Evolutionary conservation across 2,888 invertebrate genomes (phyloP).

Genomic region (Thymelicus acteon): DNA sequence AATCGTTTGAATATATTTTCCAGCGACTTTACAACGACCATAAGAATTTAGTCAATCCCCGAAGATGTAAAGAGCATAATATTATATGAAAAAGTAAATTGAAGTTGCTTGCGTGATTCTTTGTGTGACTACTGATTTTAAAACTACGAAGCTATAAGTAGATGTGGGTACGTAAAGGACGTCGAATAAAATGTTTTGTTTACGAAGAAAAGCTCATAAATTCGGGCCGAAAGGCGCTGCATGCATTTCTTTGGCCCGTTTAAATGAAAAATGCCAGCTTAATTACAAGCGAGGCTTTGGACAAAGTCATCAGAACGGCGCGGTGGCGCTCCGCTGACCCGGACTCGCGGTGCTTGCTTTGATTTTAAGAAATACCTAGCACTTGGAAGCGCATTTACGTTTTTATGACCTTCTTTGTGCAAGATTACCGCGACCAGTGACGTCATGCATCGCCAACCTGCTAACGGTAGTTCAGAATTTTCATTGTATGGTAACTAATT

Average conservation of each 20-base stretch:
- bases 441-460: too few relatives aligned
- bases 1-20: conserved; percentile 2
- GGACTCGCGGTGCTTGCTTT: conserved; percentile 12
- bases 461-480: too few relatives aligned
- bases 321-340: conserved; percentile 23
- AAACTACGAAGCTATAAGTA: too few relatives aligned
- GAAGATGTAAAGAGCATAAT: too few relatives aligned
- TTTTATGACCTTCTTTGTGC: background rate
- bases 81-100: too few relatives aligned
- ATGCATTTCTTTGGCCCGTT: conserved; percentile 28
- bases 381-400: background rate
- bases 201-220: conserved; percentile 6
- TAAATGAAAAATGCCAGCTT: conserved; percentile 28
- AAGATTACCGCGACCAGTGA: background rate
- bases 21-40: too few relatives aligned
- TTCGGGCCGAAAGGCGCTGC: conserved; percentile 11
- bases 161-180: background rate
- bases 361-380: conserved; percentile 22
- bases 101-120: too few relatives aligned
- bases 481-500: too few relatives aligned
- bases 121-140: too few relatives aligned
- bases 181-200: conserved; percentile 13
- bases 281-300: conserved; percentile 31
- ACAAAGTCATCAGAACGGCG: conserved; percentile 26
- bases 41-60: too few relatives aligned